Conservation (phyloP, 2,797 vertebrate species). For the Arremon aurantiirostris region DNA sequence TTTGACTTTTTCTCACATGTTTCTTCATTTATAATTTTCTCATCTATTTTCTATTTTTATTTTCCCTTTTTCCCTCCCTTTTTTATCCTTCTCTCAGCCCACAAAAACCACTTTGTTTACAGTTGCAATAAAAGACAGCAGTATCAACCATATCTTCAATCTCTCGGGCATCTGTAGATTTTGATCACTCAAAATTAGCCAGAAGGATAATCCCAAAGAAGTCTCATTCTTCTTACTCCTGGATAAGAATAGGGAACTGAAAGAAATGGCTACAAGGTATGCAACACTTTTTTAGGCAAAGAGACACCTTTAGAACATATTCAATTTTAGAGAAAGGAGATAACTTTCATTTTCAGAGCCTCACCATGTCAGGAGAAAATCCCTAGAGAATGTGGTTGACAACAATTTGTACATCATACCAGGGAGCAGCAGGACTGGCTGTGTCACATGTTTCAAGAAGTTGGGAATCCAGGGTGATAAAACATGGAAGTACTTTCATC, state of each 20-base stretch:
- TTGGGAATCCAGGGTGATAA: not conserved
- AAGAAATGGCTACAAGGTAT: not conserved
- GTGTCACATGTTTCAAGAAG: not conserved
- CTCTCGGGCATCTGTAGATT: not conserved
- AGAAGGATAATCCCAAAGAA: not conserved
- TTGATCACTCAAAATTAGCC: not conserved
- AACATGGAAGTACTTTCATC: not conserved
- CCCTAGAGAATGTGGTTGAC: not conserved
- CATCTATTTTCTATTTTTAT: not conserved
- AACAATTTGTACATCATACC: not conserved
- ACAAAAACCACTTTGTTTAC: not conserved
- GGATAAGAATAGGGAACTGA: not conserved
- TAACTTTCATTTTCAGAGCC: not conserved
- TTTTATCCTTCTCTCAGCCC: not conserved
- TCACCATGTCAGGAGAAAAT: not conserved
- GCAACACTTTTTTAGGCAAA: not conserved
- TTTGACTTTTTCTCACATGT: not conserved
- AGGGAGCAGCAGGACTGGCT: not conserved
- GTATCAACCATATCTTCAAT: not conserved
- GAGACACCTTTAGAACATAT: not conserved
- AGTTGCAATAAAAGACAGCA: not conserved
- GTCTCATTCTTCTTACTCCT: not conserved
- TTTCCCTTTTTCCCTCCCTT: not conserved
- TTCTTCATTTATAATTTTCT: not conserved
- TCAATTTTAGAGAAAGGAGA: not conserved